phyloP scores from a whole-genome alignment of 2,888 invertebrate genomes.

The Conomelus anceps region DNA sequence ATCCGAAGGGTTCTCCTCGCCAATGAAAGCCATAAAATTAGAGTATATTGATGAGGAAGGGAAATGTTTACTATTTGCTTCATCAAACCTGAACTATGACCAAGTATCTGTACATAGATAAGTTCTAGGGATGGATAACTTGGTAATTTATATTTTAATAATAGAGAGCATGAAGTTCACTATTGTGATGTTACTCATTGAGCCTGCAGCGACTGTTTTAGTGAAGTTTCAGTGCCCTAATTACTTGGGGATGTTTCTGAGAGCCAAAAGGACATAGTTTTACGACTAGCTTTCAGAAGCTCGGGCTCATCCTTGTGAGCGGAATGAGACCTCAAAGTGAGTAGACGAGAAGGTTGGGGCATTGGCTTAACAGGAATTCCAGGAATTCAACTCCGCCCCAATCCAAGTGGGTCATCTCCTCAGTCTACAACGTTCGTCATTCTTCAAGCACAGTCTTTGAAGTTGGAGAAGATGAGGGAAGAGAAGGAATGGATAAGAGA shows the following conservation, averaged over 20 bases:
- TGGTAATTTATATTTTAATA: neutral
- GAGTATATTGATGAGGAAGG: no score
- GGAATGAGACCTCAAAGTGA: neutral
- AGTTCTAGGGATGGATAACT: neutral
- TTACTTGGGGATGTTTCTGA: neutral
- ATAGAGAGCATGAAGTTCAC: neutral
- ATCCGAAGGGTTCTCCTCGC: no score
- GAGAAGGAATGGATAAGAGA: neutral
- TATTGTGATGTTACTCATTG: neutral
- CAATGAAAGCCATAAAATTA: no score
- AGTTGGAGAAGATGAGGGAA: neutral
- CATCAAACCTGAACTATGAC: neutral
- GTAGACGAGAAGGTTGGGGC: neutral
- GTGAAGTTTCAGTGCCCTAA: neutral
- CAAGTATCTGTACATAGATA: neutral
- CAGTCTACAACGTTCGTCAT: neutral
- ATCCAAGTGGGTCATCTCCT: neutral
- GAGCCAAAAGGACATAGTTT: neutral
- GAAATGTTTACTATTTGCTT: neutral
- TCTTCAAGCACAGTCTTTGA: neutral
- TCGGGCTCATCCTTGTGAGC: neutral
- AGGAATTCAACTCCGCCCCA: conserved; percentile 1
- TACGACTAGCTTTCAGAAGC: neutral
- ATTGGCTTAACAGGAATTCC: neutral
- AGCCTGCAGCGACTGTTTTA: neutral